Base-by-base conservation (phyloP, 2,797 vertebrate genomes). In the Limnodromus scolopaceus region DNA sequence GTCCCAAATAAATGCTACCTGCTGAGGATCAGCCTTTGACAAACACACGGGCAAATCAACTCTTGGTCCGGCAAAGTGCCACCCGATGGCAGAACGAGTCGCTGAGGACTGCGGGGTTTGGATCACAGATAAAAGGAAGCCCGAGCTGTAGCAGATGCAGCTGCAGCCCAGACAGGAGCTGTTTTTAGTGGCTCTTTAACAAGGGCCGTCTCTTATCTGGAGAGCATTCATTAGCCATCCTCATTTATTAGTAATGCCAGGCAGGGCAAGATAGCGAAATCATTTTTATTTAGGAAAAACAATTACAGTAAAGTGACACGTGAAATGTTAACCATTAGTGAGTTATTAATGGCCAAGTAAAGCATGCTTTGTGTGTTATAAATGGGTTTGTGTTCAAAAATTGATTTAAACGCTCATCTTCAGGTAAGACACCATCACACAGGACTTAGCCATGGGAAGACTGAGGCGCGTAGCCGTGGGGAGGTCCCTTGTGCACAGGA, bases 1-100 rank as follows among this genome's bases (percentile, higher is more conserved):
- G 81, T 79, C 86, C 94, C 32, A 19, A 94, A 68, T 77, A 91
- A 91, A 92, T 89, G 81, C 77, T 95, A 94, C 96, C 96, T 96
- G 95, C 96, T 96, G 90, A 92, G 92, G 75, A 90, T 82, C 78
- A 87, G 61, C 74, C 60, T 93, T 80, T 70, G 84, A 92, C 68
- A 95, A 91, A 91, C 77, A 60, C 1, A 8, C 3, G 41, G 83
- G 66, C 66, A 96, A 77, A 83, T 36, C 2, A 2, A 34, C n/a
- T 81, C 66, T 64, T 24, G 39, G 77, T 41, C 53, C 30, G 0
- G 85, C 85, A 90, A 84, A 74, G 70, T 86, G 83, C 89, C 87
- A 81, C 87, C 63, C 8, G 10, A 69, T 11, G 3, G 60, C 80
- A 57, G 43, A 81, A n/a, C 1, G 61, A 92, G 43, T 38, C 0